Percentiles rank a stretch among this genome's conserved stretches.
Evolutionary conservation across 2,888 invertebrate species (phyloP).

Genomic region (Dicranocentrus wangi): DNA sequence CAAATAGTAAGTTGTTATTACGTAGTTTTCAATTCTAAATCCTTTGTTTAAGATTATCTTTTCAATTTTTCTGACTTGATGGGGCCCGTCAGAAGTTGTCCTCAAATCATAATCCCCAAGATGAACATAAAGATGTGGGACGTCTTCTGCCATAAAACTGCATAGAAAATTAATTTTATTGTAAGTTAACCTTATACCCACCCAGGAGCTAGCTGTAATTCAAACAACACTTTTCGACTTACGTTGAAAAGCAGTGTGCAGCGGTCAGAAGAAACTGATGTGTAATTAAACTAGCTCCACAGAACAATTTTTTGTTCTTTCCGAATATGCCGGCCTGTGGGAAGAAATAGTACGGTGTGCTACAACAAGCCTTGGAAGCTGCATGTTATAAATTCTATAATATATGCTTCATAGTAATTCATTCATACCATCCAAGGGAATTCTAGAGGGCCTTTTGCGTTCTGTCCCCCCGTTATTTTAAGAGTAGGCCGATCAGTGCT

Average conservation of each 20-base stretch:
- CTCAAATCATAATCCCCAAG: slow-evolving; percentile 90
- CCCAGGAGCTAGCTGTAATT: no score
- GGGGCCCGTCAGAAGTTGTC: slow-evolving; percentile 83
- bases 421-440: slow-evolving; percentile 82
- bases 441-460: slow-evolving; percentile 83
- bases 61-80: slow-evolving; percentile 86
- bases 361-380: no score
- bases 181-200: no score
- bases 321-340: slow-evolving; percentile 69
- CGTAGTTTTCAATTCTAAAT: slow-evolving; percentile 87
- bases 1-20: slow-evolving; percentile 76
- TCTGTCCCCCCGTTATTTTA: slow-evolving; percentile 89
- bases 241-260: slow-evolving; percentile 93
- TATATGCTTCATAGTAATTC: background rate
- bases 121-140: slow-evolving; percentile 85
- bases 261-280: slow-evolving; percentile 86
- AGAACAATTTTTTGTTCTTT: slow-evolving; percentile 60
- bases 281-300: slow-evolving; percentile 69
- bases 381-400: background rate
- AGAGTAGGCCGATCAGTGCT: background rate
- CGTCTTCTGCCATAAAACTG: slow-evolving; percentile 82
- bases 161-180: slow-evolving; percentile 15
- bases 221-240: no score
- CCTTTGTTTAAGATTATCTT: slow-evolving; percentile 88
- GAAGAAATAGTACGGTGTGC: no score